phyloP scores from a whole-genome alignment of 2,113 vertebrate genomes.

The Capreolus pygargus region DNA sequence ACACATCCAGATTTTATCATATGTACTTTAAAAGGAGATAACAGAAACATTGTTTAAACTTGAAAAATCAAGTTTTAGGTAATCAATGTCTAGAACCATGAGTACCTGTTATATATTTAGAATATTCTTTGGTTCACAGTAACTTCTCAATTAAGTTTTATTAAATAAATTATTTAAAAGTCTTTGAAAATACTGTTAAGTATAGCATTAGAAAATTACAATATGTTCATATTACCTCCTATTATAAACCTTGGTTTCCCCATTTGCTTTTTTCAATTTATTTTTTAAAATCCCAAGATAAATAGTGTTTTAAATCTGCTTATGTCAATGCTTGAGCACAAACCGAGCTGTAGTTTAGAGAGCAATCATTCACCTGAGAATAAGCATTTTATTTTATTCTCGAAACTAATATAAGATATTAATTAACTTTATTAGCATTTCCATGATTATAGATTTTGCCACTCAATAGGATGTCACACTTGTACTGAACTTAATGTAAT shows the following conservation, averaged over 20 bases:
- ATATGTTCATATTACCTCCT: background rate
- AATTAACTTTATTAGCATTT: background rate
- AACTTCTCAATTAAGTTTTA: background rate
- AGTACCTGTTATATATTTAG: background rate
- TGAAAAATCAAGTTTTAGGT: background rate
- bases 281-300: background rate
- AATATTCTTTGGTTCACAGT: background rate
- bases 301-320: slow-evolving; percentile 1
- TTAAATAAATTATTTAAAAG: background rate
- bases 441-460: background rate
- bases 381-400: background rate
- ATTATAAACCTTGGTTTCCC: background rate
- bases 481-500: background rate
- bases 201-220: background rate
- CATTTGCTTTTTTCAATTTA: background rate
- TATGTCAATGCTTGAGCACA: background rate
- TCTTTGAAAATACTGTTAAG: background rate
- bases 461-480: background rate
- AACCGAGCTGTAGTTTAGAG: background rate
- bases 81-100: background rate
- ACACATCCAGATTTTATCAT: background rate
- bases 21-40: background rate
- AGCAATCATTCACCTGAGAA: background rate
- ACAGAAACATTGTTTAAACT: background rate
- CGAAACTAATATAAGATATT: background rate